Evolutionary conservation across 2,113 vertebrate species (phyloP).

Genomic region (Sapajus apella): DNA sequence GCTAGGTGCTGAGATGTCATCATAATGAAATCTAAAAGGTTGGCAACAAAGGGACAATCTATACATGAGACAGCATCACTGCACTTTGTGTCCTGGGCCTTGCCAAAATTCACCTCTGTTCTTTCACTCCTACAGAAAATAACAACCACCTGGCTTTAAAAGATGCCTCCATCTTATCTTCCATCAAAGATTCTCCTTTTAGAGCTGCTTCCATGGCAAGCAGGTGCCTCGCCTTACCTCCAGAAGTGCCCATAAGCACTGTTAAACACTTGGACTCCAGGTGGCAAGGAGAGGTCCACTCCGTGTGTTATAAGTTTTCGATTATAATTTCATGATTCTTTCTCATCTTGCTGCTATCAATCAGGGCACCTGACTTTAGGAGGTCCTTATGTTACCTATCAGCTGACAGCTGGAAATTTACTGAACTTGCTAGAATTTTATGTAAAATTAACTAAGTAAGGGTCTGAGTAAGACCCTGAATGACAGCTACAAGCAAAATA

Average conservation of each 20-base stretch:
- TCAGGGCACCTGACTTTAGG: not conserved
- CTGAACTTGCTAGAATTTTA: not conserved
- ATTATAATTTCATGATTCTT: not conserved
- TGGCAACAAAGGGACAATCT: not conserved
- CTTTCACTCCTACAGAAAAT: not conserved
- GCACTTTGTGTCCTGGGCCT: not conserved
- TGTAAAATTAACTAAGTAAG: not conserved
- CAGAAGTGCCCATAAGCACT: not conserved
- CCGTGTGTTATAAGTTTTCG: not conserved
- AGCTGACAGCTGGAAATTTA: not conserved
- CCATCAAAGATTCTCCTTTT: not conserved
- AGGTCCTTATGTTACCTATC: not conserved
- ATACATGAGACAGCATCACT: not conserved
- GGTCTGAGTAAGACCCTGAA: not conserved
- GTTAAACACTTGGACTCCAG: not conserved
- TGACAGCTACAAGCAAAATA: not conserved
- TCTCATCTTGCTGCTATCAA: not conserved
- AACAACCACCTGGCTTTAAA: not conserved
- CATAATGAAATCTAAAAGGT: not conserved
- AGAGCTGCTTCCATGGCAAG: not conserved
- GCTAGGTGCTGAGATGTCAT: not conserved
- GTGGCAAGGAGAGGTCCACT: not conserved
- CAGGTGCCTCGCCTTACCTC: not conserved
- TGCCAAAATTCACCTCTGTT: not conserved
- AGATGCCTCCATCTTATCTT: not conserved